Conservation (phyloP, 2,113 vertebrate species). For the Lipotes vexillifer region DNA sequence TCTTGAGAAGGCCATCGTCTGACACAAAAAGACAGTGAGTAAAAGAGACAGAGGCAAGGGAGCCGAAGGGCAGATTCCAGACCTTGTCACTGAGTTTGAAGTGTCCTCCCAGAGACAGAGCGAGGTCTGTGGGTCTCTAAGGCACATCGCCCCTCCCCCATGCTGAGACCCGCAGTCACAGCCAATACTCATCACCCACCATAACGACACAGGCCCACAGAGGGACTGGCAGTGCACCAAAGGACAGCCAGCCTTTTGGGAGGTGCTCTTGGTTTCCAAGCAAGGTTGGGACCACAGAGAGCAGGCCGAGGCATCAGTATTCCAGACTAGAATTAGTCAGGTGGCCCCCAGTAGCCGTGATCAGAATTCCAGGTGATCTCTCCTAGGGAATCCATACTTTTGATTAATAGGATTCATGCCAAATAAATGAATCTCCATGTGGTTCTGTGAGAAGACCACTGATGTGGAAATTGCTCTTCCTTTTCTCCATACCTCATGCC, state of each 20-base stretch:
- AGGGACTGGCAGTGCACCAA: not conserved
- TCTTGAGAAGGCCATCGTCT: slow-evolving; percentile 18
- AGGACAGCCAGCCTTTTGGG: not conserved
- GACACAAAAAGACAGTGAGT: not conserved
- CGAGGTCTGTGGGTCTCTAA: not conserved
- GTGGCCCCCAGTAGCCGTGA: not conserved
- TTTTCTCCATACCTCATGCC: not conserved
- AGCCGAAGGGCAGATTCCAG: not conserved
- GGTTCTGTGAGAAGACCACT: not conserved
- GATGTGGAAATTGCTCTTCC: not conserved
- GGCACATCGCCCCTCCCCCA: accelerated
- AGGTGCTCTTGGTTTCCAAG: not conserved
- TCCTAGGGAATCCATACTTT: not conserved
- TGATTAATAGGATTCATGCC: not conserved
- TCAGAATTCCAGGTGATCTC: not conserved
- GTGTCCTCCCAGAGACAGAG: not conserved
- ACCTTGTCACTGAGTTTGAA: not conserved
- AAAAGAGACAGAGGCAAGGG: not conserved
- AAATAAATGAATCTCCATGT: not conserved
- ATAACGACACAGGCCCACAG: not conserved
- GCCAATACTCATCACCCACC: not conserved
- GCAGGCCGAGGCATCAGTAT: not conserved
- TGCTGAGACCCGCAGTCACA: accelerated
- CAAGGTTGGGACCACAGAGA: not conserved
- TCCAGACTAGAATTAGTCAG: not conserved